A percentile compares a stretch with the other conserved stretches of the same genome.
Conservation (phyloP, 2,797 vertebrate species). For the Crocidura indochinensis region DNA sequence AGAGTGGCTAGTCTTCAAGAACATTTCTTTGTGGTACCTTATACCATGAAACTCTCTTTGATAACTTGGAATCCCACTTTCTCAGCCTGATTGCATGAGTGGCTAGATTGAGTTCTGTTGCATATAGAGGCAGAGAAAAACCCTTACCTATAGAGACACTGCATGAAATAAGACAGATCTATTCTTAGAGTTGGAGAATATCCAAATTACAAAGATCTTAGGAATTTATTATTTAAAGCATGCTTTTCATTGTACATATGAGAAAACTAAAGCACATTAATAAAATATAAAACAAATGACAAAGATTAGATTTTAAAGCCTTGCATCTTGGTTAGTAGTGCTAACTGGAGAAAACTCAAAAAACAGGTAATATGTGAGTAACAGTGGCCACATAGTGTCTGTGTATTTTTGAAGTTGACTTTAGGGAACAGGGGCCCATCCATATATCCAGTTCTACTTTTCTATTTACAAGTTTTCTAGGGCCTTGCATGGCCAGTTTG, state of each 20-base stretch:
- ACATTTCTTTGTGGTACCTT: background rate
- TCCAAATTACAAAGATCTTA: background rate
- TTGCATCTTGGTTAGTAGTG: too few species aligned
- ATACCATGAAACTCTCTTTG: background rate
- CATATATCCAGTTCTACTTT: too few species aligned
- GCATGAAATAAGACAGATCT: background rate
- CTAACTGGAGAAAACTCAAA: too few species aligned
- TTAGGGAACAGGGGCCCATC: too few species aligned
- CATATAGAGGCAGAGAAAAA: background rate
- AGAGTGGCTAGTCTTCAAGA: background rate
- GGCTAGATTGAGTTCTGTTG: background rate
- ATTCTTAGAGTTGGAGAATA: background rate
- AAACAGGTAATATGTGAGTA: too few species aligned
- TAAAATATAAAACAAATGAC: too few species aligned
- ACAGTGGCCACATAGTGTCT: too few species aligned
- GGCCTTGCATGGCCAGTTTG: too few species aligned
- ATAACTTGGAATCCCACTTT: background rate
- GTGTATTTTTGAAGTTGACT: too few species aligned
- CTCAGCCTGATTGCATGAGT: background rate
- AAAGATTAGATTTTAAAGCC: too few species aligned
- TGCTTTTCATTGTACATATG: background rate
- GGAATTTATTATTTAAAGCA: background rate
- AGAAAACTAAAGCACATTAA: conserved; percentile 35
- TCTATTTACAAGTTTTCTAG: too few species aligned
- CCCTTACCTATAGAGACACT: background rate